These are phyloP conservation scores for Onthophagus taurus DNA, from an alignment of 1,140 invertebrate species.

Conservation along the genomic window DNA sequence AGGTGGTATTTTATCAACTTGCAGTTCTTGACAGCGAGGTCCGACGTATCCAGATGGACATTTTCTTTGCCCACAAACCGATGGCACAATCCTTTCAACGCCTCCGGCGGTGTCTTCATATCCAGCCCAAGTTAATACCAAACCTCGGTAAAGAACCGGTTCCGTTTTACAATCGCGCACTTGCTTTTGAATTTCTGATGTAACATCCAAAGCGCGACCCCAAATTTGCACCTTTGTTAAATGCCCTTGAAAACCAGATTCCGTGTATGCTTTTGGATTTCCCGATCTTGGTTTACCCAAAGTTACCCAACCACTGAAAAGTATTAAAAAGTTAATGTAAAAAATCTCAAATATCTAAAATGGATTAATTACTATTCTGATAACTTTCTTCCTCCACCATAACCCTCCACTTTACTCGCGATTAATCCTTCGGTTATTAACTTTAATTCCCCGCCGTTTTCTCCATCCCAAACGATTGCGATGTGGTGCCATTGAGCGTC, in stretches of 20 bases:
- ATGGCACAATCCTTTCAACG: slow-evolving; percentile 87
- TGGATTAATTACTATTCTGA: slow-evolving; percentile 61
- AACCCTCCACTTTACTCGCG: slow-evolving; percentile 78
- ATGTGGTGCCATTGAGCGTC: slow-evolving; percentile 97
- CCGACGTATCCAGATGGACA: slow-evolving; percentile 80
- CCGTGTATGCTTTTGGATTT: slow-evolving; percentile 64
- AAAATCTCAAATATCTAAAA: slow-evolving; percentile 12
- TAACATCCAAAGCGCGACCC: slow-evolving; percentile 81
- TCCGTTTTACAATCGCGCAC: slow-evolving; percentile 84
- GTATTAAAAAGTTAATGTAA: slow-evolving; percentile 19
- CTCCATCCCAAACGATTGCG: slow-evolving; percentile 86
- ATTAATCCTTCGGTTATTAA: slow-evolving; percentile 89
- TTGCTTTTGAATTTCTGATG: slow-evolving; percentile 88
- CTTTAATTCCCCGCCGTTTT: slow-evolving; percentile 69
- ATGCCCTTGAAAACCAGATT: slow-evolving; percentile 88
- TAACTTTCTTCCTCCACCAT: slow-evolving; percentile 66
- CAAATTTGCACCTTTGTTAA: slow-evolving; percentile 92
- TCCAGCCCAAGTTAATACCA: slow-evolving; percentile 85
- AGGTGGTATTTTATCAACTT: slow-evolving; percentile 79
- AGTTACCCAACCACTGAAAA: slow-evolving; percentile 78
- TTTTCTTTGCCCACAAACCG: slow-evolving; percentile 77
- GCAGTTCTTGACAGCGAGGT: slow-evolving; percentile 70
- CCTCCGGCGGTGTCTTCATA: slow-evolving; percentile 82
- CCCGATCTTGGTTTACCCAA: slow-evolving; percentile 77
- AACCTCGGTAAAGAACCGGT: slow-evolving; percentile 76